phyloP scores from a whole-genome alignment of 2,888 invertebrate genomes.

The Apantesis nais region DNA sequence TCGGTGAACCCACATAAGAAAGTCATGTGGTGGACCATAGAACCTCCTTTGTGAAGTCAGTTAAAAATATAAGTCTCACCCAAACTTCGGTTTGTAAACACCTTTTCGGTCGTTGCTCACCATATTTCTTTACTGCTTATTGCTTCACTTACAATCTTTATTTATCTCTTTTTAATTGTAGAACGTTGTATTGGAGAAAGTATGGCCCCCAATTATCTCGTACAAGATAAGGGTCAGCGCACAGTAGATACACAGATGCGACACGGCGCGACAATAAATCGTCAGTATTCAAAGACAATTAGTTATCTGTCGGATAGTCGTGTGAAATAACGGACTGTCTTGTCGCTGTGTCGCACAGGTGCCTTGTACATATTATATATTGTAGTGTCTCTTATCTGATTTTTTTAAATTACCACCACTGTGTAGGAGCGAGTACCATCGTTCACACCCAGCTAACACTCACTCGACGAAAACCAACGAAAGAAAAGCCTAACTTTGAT shows the following conservation, averaged over 20 bases:
- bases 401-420: constrained; percentile 21
- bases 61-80: no score
- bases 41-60: no score
- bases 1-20: no score
- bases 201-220: constrained; percentile 42
- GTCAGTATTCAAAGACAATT: constrained; percentile 39
- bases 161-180: constrained; percentile 27
- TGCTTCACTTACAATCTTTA: constrained; percentile 17
- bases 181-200: constrained; percentile 30
- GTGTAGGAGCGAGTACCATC: neutral
- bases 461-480: no score
- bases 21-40: no score
- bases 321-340: constrained; percentile 26
- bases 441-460: no score
- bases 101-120: neutral
- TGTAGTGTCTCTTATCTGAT: constrained; percentile 24
- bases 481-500: no score
- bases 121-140: constrained; percentile 16
- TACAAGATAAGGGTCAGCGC: constrained; percentile 40
- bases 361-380: constrained; percentile 28
- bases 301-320: constrained; percentile 38
- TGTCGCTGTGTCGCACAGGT: constrained; percentile 23
- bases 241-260: constrained; percentile 32
- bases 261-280: constrained; percentile 38
- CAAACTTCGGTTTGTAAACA: constrained; percentile 4